phyloP scores from a whole-genome alignment of 2,113 vertebrate species.

The Campylorhamphus procurvoides region DNA sequence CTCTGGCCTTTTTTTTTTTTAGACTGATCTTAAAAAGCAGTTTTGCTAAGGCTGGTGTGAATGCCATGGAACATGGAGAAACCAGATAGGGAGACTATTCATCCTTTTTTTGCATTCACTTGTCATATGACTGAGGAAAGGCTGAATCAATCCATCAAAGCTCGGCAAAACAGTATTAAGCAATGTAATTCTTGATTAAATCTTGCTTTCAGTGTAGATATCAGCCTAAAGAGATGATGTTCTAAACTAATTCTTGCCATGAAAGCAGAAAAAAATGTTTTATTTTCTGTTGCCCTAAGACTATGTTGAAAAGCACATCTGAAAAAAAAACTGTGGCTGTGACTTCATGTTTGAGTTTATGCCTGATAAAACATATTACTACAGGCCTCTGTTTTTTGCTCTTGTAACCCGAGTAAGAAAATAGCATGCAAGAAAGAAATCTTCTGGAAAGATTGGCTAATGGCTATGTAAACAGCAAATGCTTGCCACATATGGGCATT shows the following conservation, averaged over 20 bases:
- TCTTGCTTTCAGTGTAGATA: slow-evolving; percentile 25
- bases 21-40: background rate
- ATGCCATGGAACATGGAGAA: background rate
- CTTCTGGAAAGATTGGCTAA: slow-evolving; percentile 68
- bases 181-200: slow-evolving; percentile 28
- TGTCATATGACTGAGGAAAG: slow-evolving; percentile 23
- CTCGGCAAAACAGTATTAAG: slow-evolving; percentile 10
- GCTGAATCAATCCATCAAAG: slow-evolving; percentile 18
- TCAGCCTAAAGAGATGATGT: background rate
- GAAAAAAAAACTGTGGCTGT: slow-evolving; percentile 31
- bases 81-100: background rate
- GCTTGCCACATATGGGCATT: slow-evolving; percentile 65
- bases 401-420: slow-evolving; percentile 64
- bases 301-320: slow-evolving; percentile 52
- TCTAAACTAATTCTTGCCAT: background rate
- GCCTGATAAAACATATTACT: slow-evolving; percentile 65
- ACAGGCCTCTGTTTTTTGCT: slow-evolving; percentile 50
- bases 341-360: slow-evolving; percentile 66
- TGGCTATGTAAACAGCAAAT: slow-evolving; percentile 70
- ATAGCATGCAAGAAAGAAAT: slow-evolving; percentile 55
- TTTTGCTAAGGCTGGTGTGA: background rate
- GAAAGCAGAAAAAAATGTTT: background rate
- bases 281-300: background rate
- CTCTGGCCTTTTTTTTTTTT: slow-evolving; percentile 24
- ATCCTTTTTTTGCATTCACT: background rate